Conservation (phyloP, 2,113 vertebrate genomes). For the western clawed frog (Xenopus tropicalis) region UCB_Xtro_10.0 CM004444.2:152508001-152508500, state of each 20-base stretch:
- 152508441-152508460: slow-evolving; percentile 88
- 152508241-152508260: slow-evolving; percentile 72
- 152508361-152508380: slow-evolving; percentile 96
- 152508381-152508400: slow-evolving; percentile 93
- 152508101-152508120: slow-evolving; percentile 65
- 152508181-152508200: slow-evolving; percentile 79
- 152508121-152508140: slow-evolving; percentile 75
- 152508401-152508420: slow-evolving; percentile 81
- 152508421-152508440: slow-evolving; percentile 74
- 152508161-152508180: slow-evolving; percentile 68
- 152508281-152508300: slow-evolving; percentile 74
- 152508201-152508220: slow-evolving; percentile 79
- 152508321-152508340: slow-evolving; percentile 75
- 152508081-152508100: slow-evolving; percentile 62
- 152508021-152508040: slow-evolving; percentile 65
- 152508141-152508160: slow-evolving; percentile 85
- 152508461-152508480: slow-evolving; percentile 93
- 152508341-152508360: slow-evolving; percentile 78
- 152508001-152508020: slow-evolving; percentile 65
- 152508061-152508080: slow-evolving; percentile 67
- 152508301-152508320: slow-evolving; percentile 75
- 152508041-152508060: slow-evolving; percentile 63
- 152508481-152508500: slow-evolving; percentile 93
- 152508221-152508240: slow-evolving; percentile 75
- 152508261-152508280: slow-evolving; percentile 73